These are phyloP conservation scores for Pachyuromys duprasi DNA, from an alignment of 2,797 vertebrate species.

Conservation along the genomic window DNA sequence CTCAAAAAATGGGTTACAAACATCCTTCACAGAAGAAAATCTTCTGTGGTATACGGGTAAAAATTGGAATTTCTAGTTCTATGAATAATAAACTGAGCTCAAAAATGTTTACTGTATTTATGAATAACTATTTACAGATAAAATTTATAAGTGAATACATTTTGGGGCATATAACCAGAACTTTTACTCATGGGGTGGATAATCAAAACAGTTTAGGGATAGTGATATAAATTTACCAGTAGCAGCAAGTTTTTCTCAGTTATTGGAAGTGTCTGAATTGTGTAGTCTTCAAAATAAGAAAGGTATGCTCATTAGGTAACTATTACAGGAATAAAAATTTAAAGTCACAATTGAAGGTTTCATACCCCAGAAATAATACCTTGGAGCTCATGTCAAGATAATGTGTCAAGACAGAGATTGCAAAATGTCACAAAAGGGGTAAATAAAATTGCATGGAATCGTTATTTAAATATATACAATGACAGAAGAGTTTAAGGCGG, in stretches of 20 bases:
- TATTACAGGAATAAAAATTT: background rate
- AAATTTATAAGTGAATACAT: background rate
- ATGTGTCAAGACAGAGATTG: conserved; percentile 32
- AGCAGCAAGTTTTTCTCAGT: background rate
- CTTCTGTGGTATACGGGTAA: background rate
- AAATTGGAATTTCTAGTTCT: background rate
- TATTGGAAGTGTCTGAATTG: background rate
- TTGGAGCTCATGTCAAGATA: conserved; percentile 35
- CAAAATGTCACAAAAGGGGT: background rate
- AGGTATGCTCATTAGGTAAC: background rate
- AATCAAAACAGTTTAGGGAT: background rate
- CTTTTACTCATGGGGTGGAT: background rate
- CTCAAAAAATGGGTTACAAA: background rate
- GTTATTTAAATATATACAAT: background rate
- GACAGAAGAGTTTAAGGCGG: background rate
- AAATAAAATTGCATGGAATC: background rate
- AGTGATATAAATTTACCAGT: background rate
- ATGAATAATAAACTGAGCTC: background rate
- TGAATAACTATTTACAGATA: background rate
- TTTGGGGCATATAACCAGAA: background rate
- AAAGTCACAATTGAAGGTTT: conserved; percentile 9
- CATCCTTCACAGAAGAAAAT: background rate
- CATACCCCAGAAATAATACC: background rate
- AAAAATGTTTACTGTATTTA: background rate
- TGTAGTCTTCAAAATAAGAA: background rate